Conservation (phyloP, 2,113 vertebrate genomes). For the Panurus biarmicus region DNA sequence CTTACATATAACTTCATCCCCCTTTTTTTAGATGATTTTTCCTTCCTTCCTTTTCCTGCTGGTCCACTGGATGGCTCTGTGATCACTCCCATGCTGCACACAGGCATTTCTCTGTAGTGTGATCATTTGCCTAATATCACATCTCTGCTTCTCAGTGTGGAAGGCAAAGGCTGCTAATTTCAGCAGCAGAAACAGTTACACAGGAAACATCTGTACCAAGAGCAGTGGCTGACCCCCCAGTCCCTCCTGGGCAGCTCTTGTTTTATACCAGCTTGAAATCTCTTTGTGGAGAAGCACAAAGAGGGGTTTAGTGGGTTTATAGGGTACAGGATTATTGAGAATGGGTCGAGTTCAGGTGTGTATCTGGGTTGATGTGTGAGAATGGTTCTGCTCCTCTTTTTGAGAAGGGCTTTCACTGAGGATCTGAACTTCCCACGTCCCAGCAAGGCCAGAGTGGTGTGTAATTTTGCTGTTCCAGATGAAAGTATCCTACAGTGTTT, state of each 20-base stretch:
- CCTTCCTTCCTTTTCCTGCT: background rate
- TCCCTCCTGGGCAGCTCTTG: background rate
- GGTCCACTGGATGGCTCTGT: slow-evolving; percentile 62
- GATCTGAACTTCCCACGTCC: background rate
- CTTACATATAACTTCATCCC: background rate
- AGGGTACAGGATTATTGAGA: background rate
- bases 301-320: rapidly evolving
- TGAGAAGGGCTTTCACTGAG: background rate
- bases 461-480: background rate
- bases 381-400: background rate
- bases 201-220: background rate
- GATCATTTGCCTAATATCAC: background rate
- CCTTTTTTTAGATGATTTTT: background rate
- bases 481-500: background rate
- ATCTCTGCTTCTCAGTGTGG: background rate
- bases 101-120: background rate
- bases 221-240: background rate
- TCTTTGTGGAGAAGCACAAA: background rate
- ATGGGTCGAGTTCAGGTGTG: background rate
- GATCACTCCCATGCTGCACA: background rate
- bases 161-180: background rate
- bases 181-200: background rate
- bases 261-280: background rate
- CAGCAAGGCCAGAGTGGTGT: background rate
- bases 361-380: background rate